Evolutionary conservation across 2,797 vertebrate genomes (phyloP).

Genomic region (Eidolon dupreanum): DNA sequence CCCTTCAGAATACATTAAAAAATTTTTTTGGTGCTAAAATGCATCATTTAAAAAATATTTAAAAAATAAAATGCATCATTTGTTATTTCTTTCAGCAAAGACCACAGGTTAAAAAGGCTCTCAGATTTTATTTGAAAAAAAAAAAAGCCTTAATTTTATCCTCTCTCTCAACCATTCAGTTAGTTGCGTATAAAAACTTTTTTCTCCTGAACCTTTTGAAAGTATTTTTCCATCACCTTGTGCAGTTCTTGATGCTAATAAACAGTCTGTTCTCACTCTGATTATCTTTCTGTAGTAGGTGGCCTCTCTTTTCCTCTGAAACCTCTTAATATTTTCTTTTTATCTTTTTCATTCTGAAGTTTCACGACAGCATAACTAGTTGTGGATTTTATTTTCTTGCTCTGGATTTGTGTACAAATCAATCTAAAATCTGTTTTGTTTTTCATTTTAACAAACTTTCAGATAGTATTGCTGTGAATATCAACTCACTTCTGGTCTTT

Average conservation of each 20-base stretch:
- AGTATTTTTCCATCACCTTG: neutral
- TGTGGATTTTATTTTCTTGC: constrained; percentile 18
- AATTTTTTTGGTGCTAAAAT: too few relatives aligned
- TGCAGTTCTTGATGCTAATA: neutral
- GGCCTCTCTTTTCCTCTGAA: neutral
- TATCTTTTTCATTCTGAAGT: neutral
- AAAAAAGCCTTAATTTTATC: neutral
- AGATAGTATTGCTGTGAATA: neutral
- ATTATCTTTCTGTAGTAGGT: neutral
- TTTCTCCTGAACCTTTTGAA: neutral
- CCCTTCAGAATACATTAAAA: too few relatives aligned
- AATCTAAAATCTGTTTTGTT: constrained; percentile 5
- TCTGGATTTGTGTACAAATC: neutral
- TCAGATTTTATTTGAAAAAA: neutral
- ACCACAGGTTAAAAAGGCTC: neutral
- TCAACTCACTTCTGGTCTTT: neutral
- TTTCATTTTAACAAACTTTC: neutral
- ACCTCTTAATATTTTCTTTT: neutral
- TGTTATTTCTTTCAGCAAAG: constrained; percentile 29
- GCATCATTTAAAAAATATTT: too few relatives aligned
- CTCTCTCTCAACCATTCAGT: neutral
- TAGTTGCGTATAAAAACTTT: constrained; percentile 31
- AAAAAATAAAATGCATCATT: too few relatives aligned
- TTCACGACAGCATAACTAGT: neutral
- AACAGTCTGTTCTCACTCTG: neutral